Percentiles rank a stretch among this genome's conserved stretches.
Conservation (phyloP, 2,797 vertebrate genomes). For the Pogoniulus pusillus region DNA sequence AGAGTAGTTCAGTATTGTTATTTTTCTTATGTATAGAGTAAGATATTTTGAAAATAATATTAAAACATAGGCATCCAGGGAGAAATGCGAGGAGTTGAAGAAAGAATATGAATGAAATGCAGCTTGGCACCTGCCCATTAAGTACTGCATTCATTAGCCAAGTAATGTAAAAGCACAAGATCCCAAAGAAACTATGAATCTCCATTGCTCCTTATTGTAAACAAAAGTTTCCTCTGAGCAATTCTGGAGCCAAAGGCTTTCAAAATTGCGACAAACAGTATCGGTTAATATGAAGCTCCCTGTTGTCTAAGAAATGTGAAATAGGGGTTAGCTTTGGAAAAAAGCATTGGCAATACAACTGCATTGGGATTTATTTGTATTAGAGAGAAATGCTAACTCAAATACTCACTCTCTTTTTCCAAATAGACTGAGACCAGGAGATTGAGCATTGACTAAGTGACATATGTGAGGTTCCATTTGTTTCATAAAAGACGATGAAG, state of each 20-base stretch:
- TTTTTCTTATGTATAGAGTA: background rate
- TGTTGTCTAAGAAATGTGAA: background rate
- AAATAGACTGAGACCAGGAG: background rate
- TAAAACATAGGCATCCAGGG: background rate
- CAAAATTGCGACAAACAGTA: background rate
- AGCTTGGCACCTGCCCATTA: background rate
- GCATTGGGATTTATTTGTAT: background rate
- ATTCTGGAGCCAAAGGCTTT: background rate
- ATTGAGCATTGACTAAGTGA: background rate
- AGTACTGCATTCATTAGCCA: background rate
- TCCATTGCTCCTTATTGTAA: background rate
- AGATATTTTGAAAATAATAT: background rate
- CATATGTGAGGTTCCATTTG: background rate
- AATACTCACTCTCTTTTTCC: background rate
- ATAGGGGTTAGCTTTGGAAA: background rate
- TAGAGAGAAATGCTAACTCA: background rate
- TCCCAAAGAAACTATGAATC: background rate
- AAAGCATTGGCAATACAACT: background rate
- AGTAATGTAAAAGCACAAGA: background rate
- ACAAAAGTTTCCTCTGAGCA: background rate
- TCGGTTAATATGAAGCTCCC: background rate
- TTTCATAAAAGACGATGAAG: slow-evolving; percentile 35
- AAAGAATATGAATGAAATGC: background rate
- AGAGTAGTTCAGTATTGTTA: background rate
- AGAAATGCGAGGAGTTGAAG: background rate